Base-by-base conservation (phyloP, 2,113 vertebrate species). In the Edolisoma coerulescens region DNA sequence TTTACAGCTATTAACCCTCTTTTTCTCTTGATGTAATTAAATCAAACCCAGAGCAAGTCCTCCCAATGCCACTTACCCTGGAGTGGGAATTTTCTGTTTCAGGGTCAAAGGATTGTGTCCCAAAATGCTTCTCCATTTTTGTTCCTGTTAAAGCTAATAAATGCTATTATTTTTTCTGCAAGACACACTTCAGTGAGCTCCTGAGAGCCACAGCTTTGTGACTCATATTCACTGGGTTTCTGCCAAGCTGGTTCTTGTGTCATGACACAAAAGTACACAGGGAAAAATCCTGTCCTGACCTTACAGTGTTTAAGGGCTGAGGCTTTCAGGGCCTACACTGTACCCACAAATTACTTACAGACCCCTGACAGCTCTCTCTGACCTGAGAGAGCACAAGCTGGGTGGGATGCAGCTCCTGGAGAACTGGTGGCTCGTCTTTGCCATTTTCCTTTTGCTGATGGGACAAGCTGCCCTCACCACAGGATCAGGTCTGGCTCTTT, bases 241-340 rank as follows among this genome's bases (percentile, higher is more conserved):
- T 73, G 45, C 33, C 3, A 2, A 52, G 27, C 50, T 88, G 13
- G 44, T 47, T 90, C 52, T 78, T 50, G 19, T 56, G 16, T 60
- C 54, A 20, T 2, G 1, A 35, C 4, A 9, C 44, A 28, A 65
- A 64, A 74, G 45, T 54, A 73, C 6, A 15, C 19, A 32, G 10
- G 18, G 61, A 57, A 71, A 37, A 50, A 33, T 54, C 42, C 52
- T 69, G 30, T 45, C 35, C 50, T 50, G 22, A 0, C 22, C 10
- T 65, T 22, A 8, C 2, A 13, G 5, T 1, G 10, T 37, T 26
- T 21, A 13, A 32, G 27, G 37, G n/a, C 37, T 0, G 0, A 32
- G 30, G 68, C 41, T 71, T n/a, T 78, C 8, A 1, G 16, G 35
- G 44, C 24, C 35, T 47, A 20, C 10, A 16, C 22, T 37, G 26